A percentile compares a stretch with the other conserved stretches of the same genome.
Conservation (phyloP, 2,113 vertebrate genomes). For the Rhombomys opimus region DNA sequence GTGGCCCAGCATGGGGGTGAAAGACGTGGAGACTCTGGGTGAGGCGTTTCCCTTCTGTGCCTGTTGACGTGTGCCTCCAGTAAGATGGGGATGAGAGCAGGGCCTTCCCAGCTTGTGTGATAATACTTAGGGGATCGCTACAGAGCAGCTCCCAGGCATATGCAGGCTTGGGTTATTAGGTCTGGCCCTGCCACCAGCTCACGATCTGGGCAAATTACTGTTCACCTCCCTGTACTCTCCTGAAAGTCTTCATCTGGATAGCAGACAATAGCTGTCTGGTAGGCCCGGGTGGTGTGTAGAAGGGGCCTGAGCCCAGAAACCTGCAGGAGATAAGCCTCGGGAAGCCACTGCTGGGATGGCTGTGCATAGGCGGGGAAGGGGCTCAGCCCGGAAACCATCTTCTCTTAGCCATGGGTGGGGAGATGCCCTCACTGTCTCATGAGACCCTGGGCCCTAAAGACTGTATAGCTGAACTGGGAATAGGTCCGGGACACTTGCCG, state of each 20-base stretch:
- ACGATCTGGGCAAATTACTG: background rate
- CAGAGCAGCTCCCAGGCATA: background rate
- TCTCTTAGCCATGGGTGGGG: background rate
- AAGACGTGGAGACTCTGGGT: background rate
- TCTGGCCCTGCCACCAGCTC: background rate
- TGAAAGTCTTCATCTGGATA: background rate
- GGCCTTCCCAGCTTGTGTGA: background rate
- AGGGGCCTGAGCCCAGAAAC: background rate
- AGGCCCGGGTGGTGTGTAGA: fast-evolving
- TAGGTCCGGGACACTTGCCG: slow-evolving; percentile 84
- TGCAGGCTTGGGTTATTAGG: background rate
- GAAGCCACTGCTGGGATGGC: background rate
- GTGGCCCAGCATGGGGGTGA: background rate
- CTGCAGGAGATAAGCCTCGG: fast-evolving
- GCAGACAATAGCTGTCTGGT: background rate
- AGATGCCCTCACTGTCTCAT: background rate
- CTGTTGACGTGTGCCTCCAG: background rate
- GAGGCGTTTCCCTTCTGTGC: background rate
- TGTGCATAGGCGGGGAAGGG: background rate
- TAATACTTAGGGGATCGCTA: background rate
- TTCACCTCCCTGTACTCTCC: background rate
- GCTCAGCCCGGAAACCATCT: background rate
- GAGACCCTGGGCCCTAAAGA: background rate
- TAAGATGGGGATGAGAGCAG: background rate
- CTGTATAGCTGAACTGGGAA: background rate